phyloP scores from a whole-genome alignment of 2,113 vertebrate genomes.

The Paratilapia polleni region DNA sequence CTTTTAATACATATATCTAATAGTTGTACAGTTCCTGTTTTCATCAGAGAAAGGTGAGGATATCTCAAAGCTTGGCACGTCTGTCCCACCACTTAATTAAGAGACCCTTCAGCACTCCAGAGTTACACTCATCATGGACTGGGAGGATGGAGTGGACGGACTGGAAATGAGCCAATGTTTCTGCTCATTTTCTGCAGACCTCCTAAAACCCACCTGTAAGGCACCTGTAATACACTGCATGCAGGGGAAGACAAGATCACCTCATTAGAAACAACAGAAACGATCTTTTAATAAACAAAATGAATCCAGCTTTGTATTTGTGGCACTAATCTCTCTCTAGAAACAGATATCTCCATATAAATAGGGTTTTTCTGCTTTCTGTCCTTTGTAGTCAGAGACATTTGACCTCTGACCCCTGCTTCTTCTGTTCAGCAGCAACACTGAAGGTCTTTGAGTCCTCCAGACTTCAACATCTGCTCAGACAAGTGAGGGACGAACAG shows the following conservation, averaged over 20 bases:
- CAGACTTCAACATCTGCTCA: not conserved
- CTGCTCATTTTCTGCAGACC: not conserved
- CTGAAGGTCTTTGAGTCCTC: too few species aligned
- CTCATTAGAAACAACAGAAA: not conserved
- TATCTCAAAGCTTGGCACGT: not conserved
- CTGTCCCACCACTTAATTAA: not conserved
- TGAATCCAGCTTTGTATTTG: not conserved
- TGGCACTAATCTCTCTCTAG: not conserved
- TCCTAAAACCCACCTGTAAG: not conserved
- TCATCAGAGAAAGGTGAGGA: rapidly evolving
- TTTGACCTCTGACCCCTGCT: not conserved
- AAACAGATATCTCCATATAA: rapidly evolving
- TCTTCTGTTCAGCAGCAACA: not conserved
- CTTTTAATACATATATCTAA: too few species aligned
- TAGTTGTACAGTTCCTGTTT: too few species aligned
- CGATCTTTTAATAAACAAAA: not conserved
- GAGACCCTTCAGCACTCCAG: not conserved
- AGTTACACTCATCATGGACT: not conserved
- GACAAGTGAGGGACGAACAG: not conserved
- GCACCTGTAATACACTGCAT: not conserved
- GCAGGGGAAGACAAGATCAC: rapidly evolving
- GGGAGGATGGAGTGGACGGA: not conserved
- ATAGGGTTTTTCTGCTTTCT: not conserved
- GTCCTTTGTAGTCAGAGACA: too few species aligned
- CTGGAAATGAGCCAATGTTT: not conserved